These are phyloP conservation scores for Alethe castanea DNA, from an alignment of 2,113 vertebrate genomes.

Conservation along the genomic window DNA sequence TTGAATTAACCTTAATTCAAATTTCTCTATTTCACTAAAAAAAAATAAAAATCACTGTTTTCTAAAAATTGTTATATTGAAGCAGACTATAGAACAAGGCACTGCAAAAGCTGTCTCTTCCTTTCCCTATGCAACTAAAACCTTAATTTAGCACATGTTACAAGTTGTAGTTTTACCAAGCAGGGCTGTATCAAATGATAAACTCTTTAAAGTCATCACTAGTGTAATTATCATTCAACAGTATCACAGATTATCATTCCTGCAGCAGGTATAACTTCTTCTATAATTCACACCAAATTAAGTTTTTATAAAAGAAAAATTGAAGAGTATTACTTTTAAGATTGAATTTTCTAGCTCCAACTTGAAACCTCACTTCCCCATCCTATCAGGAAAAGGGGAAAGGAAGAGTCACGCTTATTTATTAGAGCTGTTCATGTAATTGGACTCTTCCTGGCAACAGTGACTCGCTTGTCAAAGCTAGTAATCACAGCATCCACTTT, in stretches of 20 bases:
- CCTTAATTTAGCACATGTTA: neutral
- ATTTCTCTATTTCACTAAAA: neutral
- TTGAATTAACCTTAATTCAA: neutral
- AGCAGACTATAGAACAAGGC: neutral
- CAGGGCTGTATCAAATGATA: neutral
- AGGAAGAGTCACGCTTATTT: neutral
- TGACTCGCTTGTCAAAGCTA: neutral
- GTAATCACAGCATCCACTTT: neutral
- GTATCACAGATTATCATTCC: neutral
- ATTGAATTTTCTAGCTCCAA: neutral
- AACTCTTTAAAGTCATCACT: neutral
- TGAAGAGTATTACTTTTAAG: neutral
- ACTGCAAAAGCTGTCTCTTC: neutral
- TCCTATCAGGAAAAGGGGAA: neutral
- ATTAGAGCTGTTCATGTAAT: neutral
- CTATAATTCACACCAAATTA: neutral
- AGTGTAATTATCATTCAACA: neutral
- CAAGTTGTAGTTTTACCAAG: neutral
- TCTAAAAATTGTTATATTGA: neutral
- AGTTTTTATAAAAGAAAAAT: slow-evolving; percentile 1
- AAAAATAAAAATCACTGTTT: neutral
- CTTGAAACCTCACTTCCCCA: neutral
- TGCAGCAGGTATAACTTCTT: neutral
- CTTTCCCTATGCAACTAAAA: neutral
- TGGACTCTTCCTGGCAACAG: neutral